Evolutionary conservation across 2,113 vertebrate genomes (phyloP).

Genomic region (Coracopsis vasa): DNA sequence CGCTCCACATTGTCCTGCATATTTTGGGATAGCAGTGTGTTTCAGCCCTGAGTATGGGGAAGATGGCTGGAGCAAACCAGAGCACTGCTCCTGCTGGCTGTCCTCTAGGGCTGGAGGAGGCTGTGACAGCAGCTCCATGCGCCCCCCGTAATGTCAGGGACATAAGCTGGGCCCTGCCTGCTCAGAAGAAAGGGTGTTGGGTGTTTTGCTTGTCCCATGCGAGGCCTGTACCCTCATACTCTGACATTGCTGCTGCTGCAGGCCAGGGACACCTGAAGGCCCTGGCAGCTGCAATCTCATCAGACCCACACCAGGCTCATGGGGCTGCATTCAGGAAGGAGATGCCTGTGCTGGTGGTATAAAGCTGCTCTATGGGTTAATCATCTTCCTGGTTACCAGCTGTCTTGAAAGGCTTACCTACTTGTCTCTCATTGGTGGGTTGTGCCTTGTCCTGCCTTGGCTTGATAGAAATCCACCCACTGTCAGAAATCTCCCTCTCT

Average conservation of each 20-base stretch:
- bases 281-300: not conserved
- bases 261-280: not conserved
- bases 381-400: not conserved
- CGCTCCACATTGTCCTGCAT: accelerated
- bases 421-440: not conserved
- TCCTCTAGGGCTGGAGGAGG: not conserved
- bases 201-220: not conserved
- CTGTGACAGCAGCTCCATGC: not conserved
- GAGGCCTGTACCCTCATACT: not conserved
- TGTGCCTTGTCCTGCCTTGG: not conserved
- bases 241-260: not conserved
- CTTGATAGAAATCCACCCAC: not conserved
- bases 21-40: not conserved
- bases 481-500: not conserved
- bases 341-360: accelerated
- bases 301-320: accelerated
- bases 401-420: not conserved
- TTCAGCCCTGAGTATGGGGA: not conserved
- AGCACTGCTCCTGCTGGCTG: not conserved
- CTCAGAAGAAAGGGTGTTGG: not conserved
- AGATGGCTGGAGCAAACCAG: not conserved
- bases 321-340: not conserved
- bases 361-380: not conserved
- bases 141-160: accelerated
- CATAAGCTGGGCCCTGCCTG: not conserved